Conservation (phyloP, 2,113 vertebrate genomes). For the Anguilla japonica region DNA sequence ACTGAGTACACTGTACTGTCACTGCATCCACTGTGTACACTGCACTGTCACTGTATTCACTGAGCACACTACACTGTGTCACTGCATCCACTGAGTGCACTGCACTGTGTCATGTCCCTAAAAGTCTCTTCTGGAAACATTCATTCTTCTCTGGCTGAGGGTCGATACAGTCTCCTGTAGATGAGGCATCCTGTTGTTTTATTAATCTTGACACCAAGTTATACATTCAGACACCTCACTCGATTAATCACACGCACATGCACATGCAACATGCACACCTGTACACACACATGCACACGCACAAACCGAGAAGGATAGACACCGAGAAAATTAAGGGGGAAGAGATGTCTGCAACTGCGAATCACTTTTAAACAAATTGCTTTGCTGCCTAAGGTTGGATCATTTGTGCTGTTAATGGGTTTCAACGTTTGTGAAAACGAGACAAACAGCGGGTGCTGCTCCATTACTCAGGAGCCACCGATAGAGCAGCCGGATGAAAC, state of each 20-base stretch:
- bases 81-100: neutral
- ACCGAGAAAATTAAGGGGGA: neutral
- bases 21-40: no score
- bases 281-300: neutral
- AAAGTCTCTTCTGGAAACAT: neutral
- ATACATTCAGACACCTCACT: neutral
- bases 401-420: neutral
- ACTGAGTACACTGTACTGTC: no score
- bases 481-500: neutral
- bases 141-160: neutral
- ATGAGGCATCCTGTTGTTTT: neutral
- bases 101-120: no score
- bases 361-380: neutral
- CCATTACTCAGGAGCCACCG: neutral
- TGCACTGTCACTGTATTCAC: no score
- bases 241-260: constrained; percentile 1
- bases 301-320: neutral
- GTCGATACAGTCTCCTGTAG: neutral
- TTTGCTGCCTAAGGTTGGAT: neutral
- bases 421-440: neutral
- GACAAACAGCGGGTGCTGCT: neutral
- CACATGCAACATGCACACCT: neutral
- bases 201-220: neutral
- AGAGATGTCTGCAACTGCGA: neutral
- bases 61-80: no score